A percentile compares a stretch with the other conserved stretches of the same genome.
These are phyloP conservation scores for Ichneumoninae sp. DNA, from an alignment of 2,888 invertebrate genomes.

Conservation along the genomic window DNA sequence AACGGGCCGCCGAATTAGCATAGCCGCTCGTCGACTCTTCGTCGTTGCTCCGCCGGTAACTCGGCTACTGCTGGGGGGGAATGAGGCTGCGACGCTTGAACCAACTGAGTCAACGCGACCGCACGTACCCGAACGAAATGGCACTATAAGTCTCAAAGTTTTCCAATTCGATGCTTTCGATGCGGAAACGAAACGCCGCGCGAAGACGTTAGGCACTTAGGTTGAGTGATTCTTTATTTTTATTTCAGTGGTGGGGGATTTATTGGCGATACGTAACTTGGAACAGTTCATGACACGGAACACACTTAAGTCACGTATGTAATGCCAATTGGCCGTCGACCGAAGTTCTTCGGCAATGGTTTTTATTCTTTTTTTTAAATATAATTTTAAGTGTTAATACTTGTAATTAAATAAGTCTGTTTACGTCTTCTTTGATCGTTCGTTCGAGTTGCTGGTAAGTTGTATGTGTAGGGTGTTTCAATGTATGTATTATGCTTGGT, in stretches of 20 bases:
- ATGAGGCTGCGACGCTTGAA: neutral
- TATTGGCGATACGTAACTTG: too few species aligned
- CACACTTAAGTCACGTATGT: too few species aligned
- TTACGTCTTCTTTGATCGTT: too few species aligned
- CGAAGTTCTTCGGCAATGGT: too few species aligned
- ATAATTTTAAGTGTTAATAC: too few species aligned
- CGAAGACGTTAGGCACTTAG: neutral
- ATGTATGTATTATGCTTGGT: too few species aligned
- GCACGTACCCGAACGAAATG: constrained; percentile 12
- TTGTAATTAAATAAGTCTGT: too few species aligned
- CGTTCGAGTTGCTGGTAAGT: too few species aligned
- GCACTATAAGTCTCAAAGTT: constrained; percentile 31
- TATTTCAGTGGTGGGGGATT: neutral
- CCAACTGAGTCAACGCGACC: neutral
- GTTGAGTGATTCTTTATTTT: neutral
- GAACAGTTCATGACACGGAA: too few species aligned
- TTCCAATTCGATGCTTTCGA: constrained; percentile 33
- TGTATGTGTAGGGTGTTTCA: too few species aligned
- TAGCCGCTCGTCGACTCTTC: constrained; percentile 50
- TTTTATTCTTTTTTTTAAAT: too few species aligned
- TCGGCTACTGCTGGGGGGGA: neutral
- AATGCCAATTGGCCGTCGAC: too few species aligned
- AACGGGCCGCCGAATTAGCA: constrained; percentile 49
- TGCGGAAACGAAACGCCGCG: constrained; percentile 9
- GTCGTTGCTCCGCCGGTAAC: constrained; percentile 31